Evolutionary conservation across 2,797 vertebrate species (phyloP).

Genomic region (Danionella dracula): DNA sequence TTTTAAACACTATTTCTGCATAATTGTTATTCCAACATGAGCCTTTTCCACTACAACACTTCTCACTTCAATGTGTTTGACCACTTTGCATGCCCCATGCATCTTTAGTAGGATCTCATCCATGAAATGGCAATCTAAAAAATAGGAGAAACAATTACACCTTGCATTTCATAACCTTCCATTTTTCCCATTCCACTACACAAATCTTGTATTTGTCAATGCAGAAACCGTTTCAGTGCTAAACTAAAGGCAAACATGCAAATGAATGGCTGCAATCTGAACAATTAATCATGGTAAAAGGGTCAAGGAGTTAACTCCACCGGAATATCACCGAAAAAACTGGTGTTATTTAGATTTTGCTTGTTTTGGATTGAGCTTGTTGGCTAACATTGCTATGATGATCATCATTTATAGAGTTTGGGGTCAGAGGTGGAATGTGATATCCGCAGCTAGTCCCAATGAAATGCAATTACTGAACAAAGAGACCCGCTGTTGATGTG

Average conservation of each 20-base stretch:
- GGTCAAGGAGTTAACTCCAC: not conserved
- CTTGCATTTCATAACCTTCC: not conserved
- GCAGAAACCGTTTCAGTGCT: not conserved
- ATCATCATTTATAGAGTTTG: constrained; percentile 34
- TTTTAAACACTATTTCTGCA: no score
- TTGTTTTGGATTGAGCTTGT: not conserved
- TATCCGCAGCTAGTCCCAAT: constrained; percentile 62
- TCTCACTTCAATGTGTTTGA: no score
- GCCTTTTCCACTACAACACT: no score
- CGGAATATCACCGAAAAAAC: no score
- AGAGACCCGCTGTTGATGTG: constrained; percentile 58
- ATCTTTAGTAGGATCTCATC: not conserved
- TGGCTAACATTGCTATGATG: constrained; percentile 12
- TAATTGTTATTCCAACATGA: no score
- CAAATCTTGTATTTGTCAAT: not conserved
- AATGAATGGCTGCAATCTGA: not conserved
- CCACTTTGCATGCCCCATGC: no score
- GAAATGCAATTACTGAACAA: constrained; percentile 70
- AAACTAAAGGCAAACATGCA: not conserved
- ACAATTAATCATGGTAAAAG: not conserved
- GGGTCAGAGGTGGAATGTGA: constrained; percentile 62
- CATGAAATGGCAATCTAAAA: not conserved
- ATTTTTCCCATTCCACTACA: not conserved
- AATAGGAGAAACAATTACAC: not conserved
- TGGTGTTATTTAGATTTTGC: no score